phyloP scores from a whole-genome alignment of 2,888 invertebrate genomes.

The Eilema griseolum region DNA sequence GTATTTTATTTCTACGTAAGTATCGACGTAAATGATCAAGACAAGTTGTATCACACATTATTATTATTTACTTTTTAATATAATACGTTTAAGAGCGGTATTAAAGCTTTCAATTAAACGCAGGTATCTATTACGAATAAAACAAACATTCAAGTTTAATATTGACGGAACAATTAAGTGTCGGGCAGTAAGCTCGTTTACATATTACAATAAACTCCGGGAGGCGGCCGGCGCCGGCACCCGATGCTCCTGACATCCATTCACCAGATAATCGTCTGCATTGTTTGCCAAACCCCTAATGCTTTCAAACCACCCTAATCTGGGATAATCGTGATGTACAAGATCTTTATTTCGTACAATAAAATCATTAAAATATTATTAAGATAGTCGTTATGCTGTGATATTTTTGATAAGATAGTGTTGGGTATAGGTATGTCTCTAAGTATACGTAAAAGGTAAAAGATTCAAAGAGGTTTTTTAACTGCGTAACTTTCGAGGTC shows the following conservation, averaged over 20 bases:
- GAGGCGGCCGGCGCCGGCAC: constrained; percentile 29
- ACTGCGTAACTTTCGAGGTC: no score
- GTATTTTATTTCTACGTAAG: no score
- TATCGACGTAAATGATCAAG: no score
- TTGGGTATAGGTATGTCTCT: constrained; percentile 12
- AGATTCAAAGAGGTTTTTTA: no score
- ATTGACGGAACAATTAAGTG: constrained; percentile 68
- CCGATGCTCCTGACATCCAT: constrained; percentile 75
- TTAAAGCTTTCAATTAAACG: constrained; percentile 15
- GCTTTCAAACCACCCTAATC: constrained; percentile 77
- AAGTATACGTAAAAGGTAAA: no score
- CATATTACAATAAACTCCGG: constrained; percentile 74
- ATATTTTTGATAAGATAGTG: constrained; percentile 22
- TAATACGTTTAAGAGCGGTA: neutral
- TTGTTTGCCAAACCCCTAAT: constrained; percentile 77
- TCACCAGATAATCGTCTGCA: constrained; percentile 77
- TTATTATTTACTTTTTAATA: no score
- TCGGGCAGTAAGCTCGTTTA: constrained; percentile 68
- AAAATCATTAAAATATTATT: constrained; percentile 53
- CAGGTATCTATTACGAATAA: constrained; percentile 30
- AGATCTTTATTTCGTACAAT: constrained; percentile 73
- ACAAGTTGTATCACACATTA: no score
- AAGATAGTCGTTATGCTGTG: constrained; percentile 34
- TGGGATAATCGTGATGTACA: constrained; percentile 68
- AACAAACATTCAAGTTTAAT: constrained; percentile 57